phyloP scores from a whole-genome alignment of 2,797 vertebrate genomes.

The Cossypha heuglini region DNA sequence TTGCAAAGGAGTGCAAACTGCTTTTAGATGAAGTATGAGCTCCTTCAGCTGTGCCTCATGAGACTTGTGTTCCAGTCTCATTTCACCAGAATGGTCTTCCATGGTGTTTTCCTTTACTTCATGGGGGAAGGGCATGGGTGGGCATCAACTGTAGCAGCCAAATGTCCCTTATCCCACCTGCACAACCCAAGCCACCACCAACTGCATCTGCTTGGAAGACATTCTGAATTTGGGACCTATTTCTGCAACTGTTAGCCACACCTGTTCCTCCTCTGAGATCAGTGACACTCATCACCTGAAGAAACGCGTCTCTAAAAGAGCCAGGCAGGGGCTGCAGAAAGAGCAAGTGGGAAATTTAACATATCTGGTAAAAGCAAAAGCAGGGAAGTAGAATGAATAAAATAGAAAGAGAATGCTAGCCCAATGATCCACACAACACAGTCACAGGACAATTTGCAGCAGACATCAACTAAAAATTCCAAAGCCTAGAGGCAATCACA shows the following conservation, averaged over 20 bases:
- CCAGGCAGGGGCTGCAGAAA: not conserved
- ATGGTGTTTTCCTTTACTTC: not conserved
- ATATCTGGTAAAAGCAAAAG: not conserved
- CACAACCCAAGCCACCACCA: not conserved
- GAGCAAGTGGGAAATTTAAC: fast-evolving
- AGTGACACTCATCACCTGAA: not conserved
- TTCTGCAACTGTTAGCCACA: not conserved
- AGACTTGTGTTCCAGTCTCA: not conserved
- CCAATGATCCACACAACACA: not conserved
- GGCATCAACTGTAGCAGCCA: not conserved
- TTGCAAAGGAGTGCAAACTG: not conserved
- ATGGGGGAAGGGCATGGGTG: fast-evolving
- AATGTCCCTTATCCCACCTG: not conserved
- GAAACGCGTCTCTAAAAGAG: not conserved
- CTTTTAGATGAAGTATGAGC: not conserved
- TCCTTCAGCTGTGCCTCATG: not conserved
- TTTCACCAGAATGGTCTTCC: not conserved
- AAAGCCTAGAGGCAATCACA: not conserved
- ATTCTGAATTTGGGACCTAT: not conserved
- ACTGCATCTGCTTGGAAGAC: not conserved
- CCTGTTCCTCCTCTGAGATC: not conserved
- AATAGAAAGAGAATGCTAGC: not conserved
- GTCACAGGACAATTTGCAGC: not conserved
- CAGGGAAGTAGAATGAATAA: not conserved
- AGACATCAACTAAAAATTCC: not conserved